phyloP scores from a whole-genome alignment of 2,888 invertebrate species.

The Hedya salicella region DNA sequence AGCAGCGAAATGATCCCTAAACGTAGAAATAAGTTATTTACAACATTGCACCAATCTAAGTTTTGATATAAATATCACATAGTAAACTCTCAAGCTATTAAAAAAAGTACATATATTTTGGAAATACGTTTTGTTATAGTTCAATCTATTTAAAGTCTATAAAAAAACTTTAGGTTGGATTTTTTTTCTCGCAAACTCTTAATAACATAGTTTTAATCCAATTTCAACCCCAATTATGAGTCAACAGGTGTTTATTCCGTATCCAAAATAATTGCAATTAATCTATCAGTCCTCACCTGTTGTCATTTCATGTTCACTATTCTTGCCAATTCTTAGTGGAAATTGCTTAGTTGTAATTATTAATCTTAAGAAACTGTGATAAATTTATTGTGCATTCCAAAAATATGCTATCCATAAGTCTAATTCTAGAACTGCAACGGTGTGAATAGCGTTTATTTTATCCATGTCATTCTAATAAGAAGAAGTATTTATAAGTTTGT shows the following conservation, averaged over 20 bases:
- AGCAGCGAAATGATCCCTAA: neutral
- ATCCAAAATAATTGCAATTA: conserved; percentile 25
- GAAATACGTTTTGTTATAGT: neutral
- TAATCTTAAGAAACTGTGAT: neutral
- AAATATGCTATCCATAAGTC: neutral
- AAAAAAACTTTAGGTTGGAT: conserved; percentile 18
- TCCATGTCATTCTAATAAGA: neutral
- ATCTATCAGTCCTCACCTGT: conserved; percentile 40
- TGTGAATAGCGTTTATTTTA: neutral
- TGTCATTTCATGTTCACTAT: neutral
- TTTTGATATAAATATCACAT: conserved; percentile 24
- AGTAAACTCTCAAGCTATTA: conserved; percentile 1
- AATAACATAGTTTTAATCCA: neutral
- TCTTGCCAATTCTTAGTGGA: neutral
- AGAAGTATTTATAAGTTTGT: neutral
- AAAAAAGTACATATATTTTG: conserved; percentile 1
- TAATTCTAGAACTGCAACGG: neutral
- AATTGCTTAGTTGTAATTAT: too few relatives aligned
- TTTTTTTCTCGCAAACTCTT: neutral
- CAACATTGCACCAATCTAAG: conserved; percentile 32
- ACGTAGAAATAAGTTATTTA: conserved; percentile 26
- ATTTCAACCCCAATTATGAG: neutral
- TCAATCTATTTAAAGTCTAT: conserved; percentile 16
- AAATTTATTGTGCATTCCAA: conserved; percentile 4
- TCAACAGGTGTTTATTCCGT: conserved; percentile 26